These are phyloP conservation scores for Hemiprocne comata DNA, from an alignment of 2,113 vertebrate genomes.

Conservation along the genomic window DNA sequence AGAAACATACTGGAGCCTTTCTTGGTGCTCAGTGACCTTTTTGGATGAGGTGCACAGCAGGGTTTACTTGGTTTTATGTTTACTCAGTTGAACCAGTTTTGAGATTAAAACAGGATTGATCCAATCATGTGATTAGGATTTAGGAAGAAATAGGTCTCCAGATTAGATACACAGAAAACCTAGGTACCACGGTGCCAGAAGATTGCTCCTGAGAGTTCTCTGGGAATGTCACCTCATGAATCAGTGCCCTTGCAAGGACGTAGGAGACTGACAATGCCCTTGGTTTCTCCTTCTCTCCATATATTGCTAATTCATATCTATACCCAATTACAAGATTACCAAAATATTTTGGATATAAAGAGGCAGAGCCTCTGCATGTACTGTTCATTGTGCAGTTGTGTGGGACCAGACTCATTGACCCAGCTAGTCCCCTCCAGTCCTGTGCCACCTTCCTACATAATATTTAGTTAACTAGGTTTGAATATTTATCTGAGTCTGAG, in stretches of 20 bases:
- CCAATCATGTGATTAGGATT: constrained; percentile 6
- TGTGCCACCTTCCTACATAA: background rate
- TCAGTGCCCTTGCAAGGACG: background rate
- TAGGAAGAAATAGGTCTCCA: background rate
- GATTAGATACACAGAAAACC: background rate
- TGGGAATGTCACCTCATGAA: background rate
- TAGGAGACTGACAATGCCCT: background rate
- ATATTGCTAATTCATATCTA: background rate
- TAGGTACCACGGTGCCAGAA: background rate
- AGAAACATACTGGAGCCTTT: background rate
- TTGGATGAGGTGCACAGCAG: background rate
- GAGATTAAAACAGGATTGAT: constrained; percentile 23
- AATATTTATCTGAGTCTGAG: background rate
- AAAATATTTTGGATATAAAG: background rate
- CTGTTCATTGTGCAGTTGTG: background rate
- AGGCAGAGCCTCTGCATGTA: background rate
- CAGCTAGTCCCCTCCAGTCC: background rate
- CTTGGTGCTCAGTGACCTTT: background rate
- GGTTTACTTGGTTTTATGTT: background rate
- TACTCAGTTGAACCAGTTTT: background rate
- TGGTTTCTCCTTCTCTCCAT: background rate
- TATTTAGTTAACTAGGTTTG: background rate
- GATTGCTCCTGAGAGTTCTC: background rate
- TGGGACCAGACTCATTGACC: background rate
- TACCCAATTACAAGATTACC: background rate